phyloP scores from a whole-genome alignment of 2,113 vertebrate species.

The Apteryx owenii region DNA sequence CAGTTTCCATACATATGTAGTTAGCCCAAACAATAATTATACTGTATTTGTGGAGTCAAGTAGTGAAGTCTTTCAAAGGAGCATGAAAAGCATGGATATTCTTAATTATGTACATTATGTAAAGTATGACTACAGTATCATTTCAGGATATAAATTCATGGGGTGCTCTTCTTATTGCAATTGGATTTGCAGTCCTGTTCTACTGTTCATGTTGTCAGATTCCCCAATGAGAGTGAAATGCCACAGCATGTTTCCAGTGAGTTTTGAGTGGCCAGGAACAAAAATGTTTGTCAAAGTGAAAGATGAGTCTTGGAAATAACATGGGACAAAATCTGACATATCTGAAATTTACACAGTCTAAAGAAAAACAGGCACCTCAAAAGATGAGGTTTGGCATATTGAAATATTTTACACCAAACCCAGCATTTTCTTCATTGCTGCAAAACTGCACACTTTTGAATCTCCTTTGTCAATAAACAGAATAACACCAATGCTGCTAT shows the following conservation, averaged over 20 bases:
- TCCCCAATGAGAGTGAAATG: not conserved
- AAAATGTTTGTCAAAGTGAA: not conserved
- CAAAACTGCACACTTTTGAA: not conserved
- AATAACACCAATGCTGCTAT: not conserved
- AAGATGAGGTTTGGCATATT: not conserved
- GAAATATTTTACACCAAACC: not conserved
- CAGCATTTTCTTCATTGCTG: not conserved
- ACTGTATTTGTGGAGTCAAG: not conserved
- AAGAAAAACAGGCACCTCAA: not conserved
- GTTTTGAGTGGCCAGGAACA: not conserved
- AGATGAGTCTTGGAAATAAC: not conserved
- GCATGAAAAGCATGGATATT: not conserved
- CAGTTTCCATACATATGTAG: not conserved
- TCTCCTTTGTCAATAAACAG: not conserved
- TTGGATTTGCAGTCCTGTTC: not conserved
- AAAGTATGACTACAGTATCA: not conserved
- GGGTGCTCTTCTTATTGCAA: not conserved
- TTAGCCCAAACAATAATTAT: not conserved
- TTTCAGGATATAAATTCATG: not conserved
- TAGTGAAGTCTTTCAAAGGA: not conserved
- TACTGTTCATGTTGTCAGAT: not conserved
- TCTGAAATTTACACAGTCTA: not conserved
- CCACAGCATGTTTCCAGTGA: not conserved
- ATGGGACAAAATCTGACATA: not conserved
- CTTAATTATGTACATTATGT: not conserved